These are phyloP conservation scores for Gastrophryne carolinensis DNA, from an alignment of 2,797 vertebrate species.

Conservation along the genomic window DNA sequence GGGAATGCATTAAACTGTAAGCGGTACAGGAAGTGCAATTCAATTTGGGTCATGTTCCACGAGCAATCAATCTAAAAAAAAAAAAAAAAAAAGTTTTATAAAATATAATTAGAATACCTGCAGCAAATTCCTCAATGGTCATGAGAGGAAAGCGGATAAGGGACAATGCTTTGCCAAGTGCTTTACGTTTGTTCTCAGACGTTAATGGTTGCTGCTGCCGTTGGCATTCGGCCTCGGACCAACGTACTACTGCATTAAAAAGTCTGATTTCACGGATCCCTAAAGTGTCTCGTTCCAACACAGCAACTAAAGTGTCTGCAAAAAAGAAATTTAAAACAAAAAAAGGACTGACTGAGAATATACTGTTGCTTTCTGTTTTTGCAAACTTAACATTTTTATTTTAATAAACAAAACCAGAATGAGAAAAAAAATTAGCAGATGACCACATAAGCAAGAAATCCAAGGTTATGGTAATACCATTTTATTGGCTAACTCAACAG, in stretches of 20 bases:
- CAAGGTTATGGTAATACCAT: too few species aligned
- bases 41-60: too few species aligned
- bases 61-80: neutral
- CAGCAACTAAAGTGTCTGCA: conserved; percentile 90
- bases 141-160: conserved; percentile 97
- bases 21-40: too few species aligned
- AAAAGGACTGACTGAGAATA: too few species aligned
- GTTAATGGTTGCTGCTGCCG: conserved; percentile 89
- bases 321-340: too few species aligned
- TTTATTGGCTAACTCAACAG: too few species aligned
- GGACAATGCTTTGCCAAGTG: conserved; percentile 87
- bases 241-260: conserved; percentile 91
- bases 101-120: conserved; percentile 85
- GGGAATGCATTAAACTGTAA: too few species aligned
- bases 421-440: too few species aligned
- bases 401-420: too few species aligned
- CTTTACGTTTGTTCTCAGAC: conserved; percentile 89
- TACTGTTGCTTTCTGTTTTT: too few species aligned
- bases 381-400: too few species aligned
- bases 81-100: conserved; percentile 9
- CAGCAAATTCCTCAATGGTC: conserved; percentile 97
- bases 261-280: conserved; percentile 94
- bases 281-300: conserved; percentile 92
- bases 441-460: too few species aligned
- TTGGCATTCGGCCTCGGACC: conserved; percentile 92